Percentiles rank a stretch among this genome's conserved stretches.
Conservation (phyloP, 2,888 invertebrate genomes). For the Synergus gifuensis region DNA sequence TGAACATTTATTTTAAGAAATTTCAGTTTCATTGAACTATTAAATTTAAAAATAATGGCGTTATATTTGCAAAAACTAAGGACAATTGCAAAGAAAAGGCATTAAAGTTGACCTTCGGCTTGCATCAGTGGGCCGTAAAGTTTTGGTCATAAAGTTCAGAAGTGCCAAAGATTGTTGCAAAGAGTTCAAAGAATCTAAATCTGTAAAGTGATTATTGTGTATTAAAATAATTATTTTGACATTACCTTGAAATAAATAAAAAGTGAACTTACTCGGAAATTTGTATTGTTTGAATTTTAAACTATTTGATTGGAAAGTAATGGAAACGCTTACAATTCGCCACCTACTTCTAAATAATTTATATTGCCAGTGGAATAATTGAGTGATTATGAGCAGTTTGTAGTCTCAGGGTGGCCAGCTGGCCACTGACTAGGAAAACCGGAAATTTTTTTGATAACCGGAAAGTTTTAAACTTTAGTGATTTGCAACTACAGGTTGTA, state of each 20-base stretch:
- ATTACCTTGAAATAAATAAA: too few species aligned
- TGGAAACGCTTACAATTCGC: conserved; percentile 2
- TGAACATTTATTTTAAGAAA: too few species aligned
- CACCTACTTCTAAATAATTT: neutral
- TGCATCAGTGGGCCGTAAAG: conserved; percentile 34
- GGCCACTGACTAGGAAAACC: too few species aligned
- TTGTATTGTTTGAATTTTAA: too few species aligned
- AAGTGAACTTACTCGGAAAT: too few species aligned
- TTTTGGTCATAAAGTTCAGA: conserved; percentile 24
- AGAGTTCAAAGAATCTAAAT: conserved; percentile 18
- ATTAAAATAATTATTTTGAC: too few species aligned
- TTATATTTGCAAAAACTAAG: conserved; percentile 26
- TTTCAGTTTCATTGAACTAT: neutral
- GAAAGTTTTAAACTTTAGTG: neutral
- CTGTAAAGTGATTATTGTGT: neutral
- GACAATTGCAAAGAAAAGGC: conserved; percentile 17
- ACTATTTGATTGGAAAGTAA: neutral
- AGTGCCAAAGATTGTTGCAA: conserved; percentile 6
- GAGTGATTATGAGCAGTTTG: neutral
- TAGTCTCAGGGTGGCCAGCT: too few species aligned
- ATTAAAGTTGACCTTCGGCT: conserved; percentile 29
- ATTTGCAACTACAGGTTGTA: conserved; percentile 4
- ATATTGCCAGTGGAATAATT: neutral
- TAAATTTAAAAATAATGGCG: conserved; percentile 25
- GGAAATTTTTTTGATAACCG: neutral